These are phyloP conservation scores for Anisognathus igniventris DNA, from an alignment of 2,797 vertebrate genomes.

Conservation along the genomic window DNA sequence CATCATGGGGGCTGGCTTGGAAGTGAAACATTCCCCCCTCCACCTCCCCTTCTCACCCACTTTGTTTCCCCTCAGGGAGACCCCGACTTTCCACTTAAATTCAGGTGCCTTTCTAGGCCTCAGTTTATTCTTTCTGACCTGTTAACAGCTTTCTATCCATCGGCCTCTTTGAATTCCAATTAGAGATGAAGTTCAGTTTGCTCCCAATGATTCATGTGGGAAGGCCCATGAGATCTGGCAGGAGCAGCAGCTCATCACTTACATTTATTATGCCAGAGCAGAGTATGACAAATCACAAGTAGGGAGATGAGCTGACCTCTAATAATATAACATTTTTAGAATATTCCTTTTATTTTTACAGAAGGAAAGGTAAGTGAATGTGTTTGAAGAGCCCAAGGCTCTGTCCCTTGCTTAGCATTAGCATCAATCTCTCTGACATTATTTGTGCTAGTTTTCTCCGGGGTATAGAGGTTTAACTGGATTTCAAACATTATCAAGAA, in stretches of 20 bases:
- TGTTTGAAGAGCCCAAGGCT: background rate
- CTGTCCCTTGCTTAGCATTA: background rate
- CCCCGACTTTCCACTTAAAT: background rate
- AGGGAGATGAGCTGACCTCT: background rate
- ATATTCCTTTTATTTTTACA: background rate
- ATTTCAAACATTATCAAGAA: background rate
- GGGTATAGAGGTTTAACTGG: background rate
- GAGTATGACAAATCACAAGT: background rate
- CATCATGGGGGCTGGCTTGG: fast-evolving
- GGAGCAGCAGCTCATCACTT: background rate
- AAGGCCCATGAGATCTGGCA: background rate
- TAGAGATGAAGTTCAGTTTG: background rate
- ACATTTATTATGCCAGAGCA: background rate
- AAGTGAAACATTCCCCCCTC: background rate
- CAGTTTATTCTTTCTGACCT: background rate
- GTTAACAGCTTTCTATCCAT: background rate
- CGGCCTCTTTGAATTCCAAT: background rate
- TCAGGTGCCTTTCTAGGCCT: background rate
- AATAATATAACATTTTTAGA: background rate
- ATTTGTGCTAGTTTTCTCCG: conserved; percentile 11
- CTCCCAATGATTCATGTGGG: background rate
- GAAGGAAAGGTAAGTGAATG: background rate
- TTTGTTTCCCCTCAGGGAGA: background rate
- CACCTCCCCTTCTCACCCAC: background rate
- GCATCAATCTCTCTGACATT: conserved; percentile 14